Percentiles rank a stretch among this genome's conserved stretches.
These are phyloP conservation scores for Drosophila pandora DNA, from an alignment of 1,140 invertebrate genomes.

Conservation along the genomic window DNA sequence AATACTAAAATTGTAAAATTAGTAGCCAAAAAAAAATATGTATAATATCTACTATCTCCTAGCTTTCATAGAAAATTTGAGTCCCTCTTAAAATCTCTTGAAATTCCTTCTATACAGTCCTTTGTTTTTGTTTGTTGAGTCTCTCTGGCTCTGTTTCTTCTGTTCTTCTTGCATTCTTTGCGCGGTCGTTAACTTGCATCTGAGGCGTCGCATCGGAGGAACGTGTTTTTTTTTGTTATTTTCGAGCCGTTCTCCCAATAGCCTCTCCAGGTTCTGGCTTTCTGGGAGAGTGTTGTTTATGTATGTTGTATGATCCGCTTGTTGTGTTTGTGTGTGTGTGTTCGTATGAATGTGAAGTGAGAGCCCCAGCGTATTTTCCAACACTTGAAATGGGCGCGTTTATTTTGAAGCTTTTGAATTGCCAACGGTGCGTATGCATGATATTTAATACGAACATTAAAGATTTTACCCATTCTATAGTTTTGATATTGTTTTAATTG, in stretches of 20 bases:
- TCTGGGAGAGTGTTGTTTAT: constrained; percentile 23
- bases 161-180: constrained; percentile 63
- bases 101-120: neutral
- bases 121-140: constrained; percentile 56
- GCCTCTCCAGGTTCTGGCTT: constrained; percentile 8
- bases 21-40: neutral
- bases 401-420: constrained; percentile 31
- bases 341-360: constrained; percentile 4
- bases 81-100: too few species aligned
- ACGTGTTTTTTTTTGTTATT: constrained; percentile 60
- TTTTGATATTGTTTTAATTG: neutral
- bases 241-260: constrained; percentile 16
- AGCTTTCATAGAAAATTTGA: too few species aligned
- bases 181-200: constrained; percentile 75
- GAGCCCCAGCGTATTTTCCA: constrained; percentile 34
- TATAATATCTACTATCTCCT: too few species aligned
- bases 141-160: constrained; percentile 41
- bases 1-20: neutral
- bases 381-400: constrained; percentile 56
- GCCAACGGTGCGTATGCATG: constrained; percentile 61
- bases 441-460: constrained; percentile 1
- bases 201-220: constrained; percentile 19
- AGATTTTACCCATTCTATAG: neutral
- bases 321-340: constrained; percentile 36
- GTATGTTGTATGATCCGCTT: constrained; percentile 57